Base-by-base conservation (phyloP, 2,113 vertebrate species). In the Oncorhynchus mykiss region DNA sequence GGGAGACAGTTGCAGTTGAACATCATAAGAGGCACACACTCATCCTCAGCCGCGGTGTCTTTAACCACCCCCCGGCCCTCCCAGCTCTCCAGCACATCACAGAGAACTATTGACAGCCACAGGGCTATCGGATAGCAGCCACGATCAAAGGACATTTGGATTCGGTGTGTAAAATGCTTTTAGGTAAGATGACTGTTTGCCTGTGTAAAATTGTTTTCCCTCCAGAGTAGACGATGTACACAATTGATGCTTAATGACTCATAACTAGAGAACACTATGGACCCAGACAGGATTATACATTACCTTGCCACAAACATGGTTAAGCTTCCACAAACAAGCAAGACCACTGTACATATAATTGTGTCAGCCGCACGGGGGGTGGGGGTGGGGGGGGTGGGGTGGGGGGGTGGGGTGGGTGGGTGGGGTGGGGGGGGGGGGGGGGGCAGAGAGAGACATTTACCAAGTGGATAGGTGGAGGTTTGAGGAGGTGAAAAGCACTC, bases 41-140 rank as follows among this genome's bases (percentile, higher is more conserved):
- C 72, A 73, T 49, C 60, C 3, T n/a, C 67, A 69, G 62, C 48
- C 74, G n/a, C 86, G 88, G 27, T 76, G 83, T 84, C 78, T 86
- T 73, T 85, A 76, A 65, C 89, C 88, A 90, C 85, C 87, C 66
- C 88, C 82, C 13, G 29, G 29, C 25, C 39, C 39, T 45, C 39
- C 8, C 9, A 45, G 39, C 39, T 67, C 65, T 29, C 78, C 62
- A 65, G 79, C 73, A 74, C 78, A 78, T 82, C 60, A 57, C 67
- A 20, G 20, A 59, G 66, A 60, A 81, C 83, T 68, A 86, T 76
- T 74, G 71, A 34, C 25, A 34, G 73, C 49, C 79, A 18, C 86
- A 86, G 81, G 79, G 84, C 75, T 82, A 57, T 87, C 84, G 78
- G 75, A 87, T 88, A 76, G 79, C 84, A 68, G 72, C 73, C 65